Conservation (phyloP, 2,797 vertebrate species). For the Dendrocincla fuliginosa region DNA sequence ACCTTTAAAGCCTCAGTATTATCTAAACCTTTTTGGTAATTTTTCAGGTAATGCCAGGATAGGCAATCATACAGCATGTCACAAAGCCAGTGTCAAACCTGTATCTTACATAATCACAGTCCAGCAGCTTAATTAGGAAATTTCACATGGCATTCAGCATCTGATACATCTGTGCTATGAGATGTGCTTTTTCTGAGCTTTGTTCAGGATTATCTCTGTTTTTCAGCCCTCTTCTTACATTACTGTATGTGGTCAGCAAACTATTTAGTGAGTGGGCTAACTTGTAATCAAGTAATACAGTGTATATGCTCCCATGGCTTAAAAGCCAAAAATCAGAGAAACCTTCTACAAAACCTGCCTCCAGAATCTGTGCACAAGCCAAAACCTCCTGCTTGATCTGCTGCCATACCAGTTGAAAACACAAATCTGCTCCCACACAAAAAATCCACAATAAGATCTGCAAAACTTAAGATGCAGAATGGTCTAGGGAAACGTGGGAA, state of each 20-base stretch:
- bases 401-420: slow-evolving; percentile 67
- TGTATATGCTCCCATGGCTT: slow-evolving; percentile 38
- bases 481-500: slow-evolving; percentile 59
- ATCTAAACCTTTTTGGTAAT: not conserved
- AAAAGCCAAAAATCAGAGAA: slow-evolving; percentile 37
- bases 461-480: slow-evolving; percentile 47
- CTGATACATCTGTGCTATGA: not conserved
- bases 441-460: slow-evolving; percentile 52
- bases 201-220: not conserved
- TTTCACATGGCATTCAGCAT: not conserved
- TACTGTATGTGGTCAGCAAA: slow-evolving; percentile 39
- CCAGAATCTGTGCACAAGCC: slow-evolving; percentile 27
- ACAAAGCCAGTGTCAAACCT: not conserved
- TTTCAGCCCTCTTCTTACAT: slow-evolving; percentile 28
- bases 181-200: not conserved
- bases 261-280: slow-evolving; percentile 61
- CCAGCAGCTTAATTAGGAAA: not conserved
- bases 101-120: not conserved
- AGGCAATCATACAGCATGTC: not conserved
- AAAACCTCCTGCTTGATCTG: slow-evolving; percentile 62
- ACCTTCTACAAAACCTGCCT: slow-evolving; percentile 57
- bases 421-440: slow-evolving; percentile 66
- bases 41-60: not conserved
- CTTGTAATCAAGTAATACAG: slow-evolving; percentile 40
- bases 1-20: not conserved